phyloP scores from a whole-genome alignment of 2,113 vertebrate genomes.

The Thomomys bottae region DNA sequence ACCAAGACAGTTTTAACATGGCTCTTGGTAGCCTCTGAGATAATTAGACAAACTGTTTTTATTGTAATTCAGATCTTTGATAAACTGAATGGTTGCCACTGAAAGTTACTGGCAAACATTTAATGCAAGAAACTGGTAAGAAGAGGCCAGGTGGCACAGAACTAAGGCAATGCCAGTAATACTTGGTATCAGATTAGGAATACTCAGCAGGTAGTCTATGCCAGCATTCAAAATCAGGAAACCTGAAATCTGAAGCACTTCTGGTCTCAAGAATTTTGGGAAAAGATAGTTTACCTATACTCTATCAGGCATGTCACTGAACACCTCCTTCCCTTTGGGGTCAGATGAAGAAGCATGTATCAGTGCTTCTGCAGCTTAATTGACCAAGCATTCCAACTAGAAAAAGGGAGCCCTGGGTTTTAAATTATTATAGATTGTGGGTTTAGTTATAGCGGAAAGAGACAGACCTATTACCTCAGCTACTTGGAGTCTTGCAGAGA shows the following conservation, averaged over 20 bases:
- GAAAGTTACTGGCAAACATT: neutral
- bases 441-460: neutral
- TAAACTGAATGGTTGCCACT: neutral
- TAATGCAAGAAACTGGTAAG: neutral
- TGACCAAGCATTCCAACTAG: neutral
- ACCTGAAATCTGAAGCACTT: too few relatives aligned
- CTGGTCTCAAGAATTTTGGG: neutral
- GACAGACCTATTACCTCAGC: neutral
- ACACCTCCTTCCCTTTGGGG: neutral
- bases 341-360: fast-evolving
- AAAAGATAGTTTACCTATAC: neutral
- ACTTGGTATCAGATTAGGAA: too few relatives aligned
- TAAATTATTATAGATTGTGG: neutral
- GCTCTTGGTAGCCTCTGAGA: neutral
- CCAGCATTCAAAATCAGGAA: neutral
- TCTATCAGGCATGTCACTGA: neutral
- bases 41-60: neutral
- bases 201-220: neutral
- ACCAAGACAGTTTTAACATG: neutral
- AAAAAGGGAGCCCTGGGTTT: neutral
- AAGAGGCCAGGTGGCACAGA: neutral
- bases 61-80: neutral
- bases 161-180: neutral
- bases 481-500: too few relatives aligned
- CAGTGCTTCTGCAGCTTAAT: neutral